Percentiles rank a stretch among this genome's conserved stretches.
These are phyloP conservation scores for Harpalus rubripes DNA, from an alignment of 2,888 invertebrate species.

Conservation along the genomic window DNA sequence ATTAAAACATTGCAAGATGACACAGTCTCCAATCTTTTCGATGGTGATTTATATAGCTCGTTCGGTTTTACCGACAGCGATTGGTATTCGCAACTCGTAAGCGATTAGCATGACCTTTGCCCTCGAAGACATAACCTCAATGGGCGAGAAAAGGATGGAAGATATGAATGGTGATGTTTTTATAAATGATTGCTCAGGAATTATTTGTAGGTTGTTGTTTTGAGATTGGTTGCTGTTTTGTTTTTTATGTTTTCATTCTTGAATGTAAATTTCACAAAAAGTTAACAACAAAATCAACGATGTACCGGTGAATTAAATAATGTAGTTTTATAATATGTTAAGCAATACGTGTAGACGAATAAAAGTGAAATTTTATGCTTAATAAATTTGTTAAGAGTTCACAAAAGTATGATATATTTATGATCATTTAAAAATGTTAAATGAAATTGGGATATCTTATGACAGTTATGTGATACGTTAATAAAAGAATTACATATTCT, in stretches of 20 bases:
- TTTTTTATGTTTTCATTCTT: slow-evolving; percentile 10
- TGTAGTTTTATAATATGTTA: background rate
- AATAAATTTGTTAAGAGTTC: slow-evolving; percentile 4
- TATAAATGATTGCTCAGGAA: slow-evolving; percentile 20
- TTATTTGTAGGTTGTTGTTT: slow-evolving; percentile 19
- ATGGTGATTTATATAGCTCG: slow-evolving; percentile 30
- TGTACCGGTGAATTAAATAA: background rate
- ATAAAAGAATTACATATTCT: background rate
- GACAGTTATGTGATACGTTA: background rate
- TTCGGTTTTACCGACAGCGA: background rate
- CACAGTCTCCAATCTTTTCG: background rate
- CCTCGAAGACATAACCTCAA: slow-evolving; percentile 38
- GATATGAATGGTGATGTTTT: slow-evolving; percentile 47
- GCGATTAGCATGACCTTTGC: slow-evolving; percentile 58
- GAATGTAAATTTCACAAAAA: background rate
- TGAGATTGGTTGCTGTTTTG: no score
- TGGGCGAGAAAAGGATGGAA: slow-evolving; percentile 1
- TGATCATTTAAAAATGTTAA: slow-evolving; percentile 3
- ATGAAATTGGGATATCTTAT: background rate
- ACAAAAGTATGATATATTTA: background rate
- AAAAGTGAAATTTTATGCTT: slow-evolving; percentile 3
- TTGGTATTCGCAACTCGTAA: slow-evolving; percentile 47
- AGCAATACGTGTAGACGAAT: background rate
- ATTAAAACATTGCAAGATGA: slow-evolving; percentile 4
- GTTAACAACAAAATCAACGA: background rate